phyloP scores from a whole-genome alignment of 2,797 vertebrate species.

The Hafferia zeledoni region DNA sequence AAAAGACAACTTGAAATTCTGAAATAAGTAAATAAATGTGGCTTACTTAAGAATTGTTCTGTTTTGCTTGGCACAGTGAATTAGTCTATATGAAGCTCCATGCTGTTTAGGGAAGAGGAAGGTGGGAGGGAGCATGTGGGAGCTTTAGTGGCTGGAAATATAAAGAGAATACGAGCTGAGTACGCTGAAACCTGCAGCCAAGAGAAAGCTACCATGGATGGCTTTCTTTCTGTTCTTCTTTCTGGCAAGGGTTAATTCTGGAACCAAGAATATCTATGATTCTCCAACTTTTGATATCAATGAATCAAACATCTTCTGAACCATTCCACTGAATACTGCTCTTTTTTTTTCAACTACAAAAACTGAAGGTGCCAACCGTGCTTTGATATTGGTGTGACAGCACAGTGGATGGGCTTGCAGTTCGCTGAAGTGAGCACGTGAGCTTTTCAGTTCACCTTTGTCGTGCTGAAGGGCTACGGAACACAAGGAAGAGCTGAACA shows the following conservation, averaged over 20 bases:
- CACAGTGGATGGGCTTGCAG: not conserved
- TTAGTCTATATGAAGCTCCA: not conserved
- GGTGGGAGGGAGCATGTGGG: conserved; percentile 22
- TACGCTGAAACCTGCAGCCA: not conserved
- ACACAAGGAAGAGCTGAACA: not conserved
- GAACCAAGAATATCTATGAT: not conserved
- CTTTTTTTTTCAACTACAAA: not conserved
- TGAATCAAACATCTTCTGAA: conserved; percentile 25
- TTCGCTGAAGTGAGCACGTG: not conserved
- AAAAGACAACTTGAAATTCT: not conserved
- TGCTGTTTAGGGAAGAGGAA: conserved; percentile 32
- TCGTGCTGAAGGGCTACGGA: not conserved
- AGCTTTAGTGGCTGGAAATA: conserved; percentile 66
- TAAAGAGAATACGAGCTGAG: conserved; percentile 61
- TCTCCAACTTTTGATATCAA: not conserved
- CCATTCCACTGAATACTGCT: not conserved
- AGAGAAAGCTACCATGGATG: not conserved
- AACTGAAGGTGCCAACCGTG: not conserved
- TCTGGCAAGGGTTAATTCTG: not conserved
- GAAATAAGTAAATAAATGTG: conserved; percentile 26
- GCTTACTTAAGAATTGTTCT: not conserved
- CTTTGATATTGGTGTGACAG: not conserved
- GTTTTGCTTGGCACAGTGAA: not conserved
- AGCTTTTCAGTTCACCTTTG: not conserved
- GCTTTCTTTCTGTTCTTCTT: not conserved